These are phyloP conservation scores for Philaethria dido DNA, from an alignment of 2,888 invertebrate species.

Conservation along the genomic window DNA sequence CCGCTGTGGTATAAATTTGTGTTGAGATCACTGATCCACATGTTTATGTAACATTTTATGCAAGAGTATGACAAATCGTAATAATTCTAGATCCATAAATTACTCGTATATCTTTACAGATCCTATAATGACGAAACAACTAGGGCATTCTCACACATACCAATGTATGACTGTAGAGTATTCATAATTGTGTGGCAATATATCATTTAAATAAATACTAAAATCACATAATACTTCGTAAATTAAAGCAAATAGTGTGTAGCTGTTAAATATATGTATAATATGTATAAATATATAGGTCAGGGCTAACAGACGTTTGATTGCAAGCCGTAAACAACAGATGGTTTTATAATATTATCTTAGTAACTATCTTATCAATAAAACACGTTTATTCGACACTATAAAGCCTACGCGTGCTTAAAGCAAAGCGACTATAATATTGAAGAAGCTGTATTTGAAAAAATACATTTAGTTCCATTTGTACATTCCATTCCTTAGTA, in stretches of 20 bases:
- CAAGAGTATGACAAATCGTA: not conserved
- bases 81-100: conserved; percentile 21
- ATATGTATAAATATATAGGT: conserved; percentile 39
- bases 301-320: conserved; percentile 41
- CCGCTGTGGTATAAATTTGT: not conserved
- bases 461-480: not conserved
- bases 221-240: conserved; percentile 17
- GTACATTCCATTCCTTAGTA: conserved; percentile 5
- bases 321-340: conserved; percentile 39
- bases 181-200: conserved; percentile 24
- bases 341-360: conserved; percentile 44
- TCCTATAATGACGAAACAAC: conserved; percentile 7
- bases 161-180: conserved; percentile 16
- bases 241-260: conserved; percentile 31
- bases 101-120: not conserved
- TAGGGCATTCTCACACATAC: conserved; percentile 5
- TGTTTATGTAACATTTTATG: conserved; percentile 5
- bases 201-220: conserved; percentile 15
- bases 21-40: not conserved
- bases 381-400: conserved; percentile 15
- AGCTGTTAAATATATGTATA: conserved; percentile 29
- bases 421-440: not conserved
- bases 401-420: conserved; percentile 1
- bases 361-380: conserved; percentile 45
- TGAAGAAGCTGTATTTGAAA: not conserved